Evolutionary conservation across 1,140 invertebrate species (phyloP).

Genomic region (Chlorops oryzae): DNA sequence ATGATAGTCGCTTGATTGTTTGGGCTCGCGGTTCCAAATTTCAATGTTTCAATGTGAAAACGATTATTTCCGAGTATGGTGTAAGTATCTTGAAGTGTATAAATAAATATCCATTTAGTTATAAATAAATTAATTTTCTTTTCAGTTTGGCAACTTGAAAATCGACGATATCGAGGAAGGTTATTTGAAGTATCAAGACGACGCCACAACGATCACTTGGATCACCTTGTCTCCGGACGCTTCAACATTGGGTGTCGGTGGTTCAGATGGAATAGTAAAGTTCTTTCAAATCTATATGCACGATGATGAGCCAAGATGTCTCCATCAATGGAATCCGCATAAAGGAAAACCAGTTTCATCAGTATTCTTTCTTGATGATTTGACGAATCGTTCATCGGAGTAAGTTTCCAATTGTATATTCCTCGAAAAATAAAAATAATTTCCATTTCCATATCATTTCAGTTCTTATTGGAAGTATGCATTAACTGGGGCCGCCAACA

Average conservation of each 20-base stretch:
- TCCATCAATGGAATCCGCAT: constrained; percentile 89
- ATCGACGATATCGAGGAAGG: constrained; percentile 52
- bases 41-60: constrained; percentile 39
- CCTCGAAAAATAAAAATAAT: constrained; percentile 19
- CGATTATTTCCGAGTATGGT: constrained; percentile 35
- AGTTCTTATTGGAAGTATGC: constrained; percentile 77
- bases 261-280: constrained; percentile 79
- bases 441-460: not conserved
- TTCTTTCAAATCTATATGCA: constrained; percentile 75
- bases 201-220: constrained; percentile 69
- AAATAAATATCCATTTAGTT: not conserved
- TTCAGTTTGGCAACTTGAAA: constrained; percentile 33
- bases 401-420: constrained; percentile 52
- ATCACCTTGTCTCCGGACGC: constrained; percentile 90
- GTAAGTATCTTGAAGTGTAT: constrained; percentile 20
- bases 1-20: constrained; percentile 72
- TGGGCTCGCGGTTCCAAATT: constrained; percentile 67
- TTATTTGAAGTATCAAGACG: constrained; percentile 61
- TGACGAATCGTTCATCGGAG: constrained; percentile 74
- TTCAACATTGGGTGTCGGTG: constrained; percentile 82
- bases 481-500: constrained; percentile 82
- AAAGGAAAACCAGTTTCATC: constrained; percentile 75
- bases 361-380: constrained; percentile 88
- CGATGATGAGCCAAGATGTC: constrained; percentile 63
- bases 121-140: constrained; percentile 2